phyloP scores from a whole-genome alignment of 1,140 invertebrate species.

The Hermetia illucens region DNA sequence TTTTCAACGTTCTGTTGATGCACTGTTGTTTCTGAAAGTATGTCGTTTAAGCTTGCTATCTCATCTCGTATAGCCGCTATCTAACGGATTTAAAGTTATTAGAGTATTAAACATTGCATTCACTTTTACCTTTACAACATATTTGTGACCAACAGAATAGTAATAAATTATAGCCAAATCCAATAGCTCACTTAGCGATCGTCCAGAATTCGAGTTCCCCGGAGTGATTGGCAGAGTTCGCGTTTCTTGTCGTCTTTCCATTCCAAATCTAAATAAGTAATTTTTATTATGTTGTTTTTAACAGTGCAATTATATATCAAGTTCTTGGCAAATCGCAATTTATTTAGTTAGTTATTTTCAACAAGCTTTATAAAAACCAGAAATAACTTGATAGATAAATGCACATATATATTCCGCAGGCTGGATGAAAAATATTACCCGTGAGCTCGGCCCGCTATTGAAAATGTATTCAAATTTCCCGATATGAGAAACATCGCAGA shows the following conservation, averaged over 20 bases:
- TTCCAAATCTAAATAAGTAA: too few species aligned
- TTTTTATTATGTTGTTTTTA: too few species aligned
- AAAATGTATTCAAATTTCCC: conserved; percentile 6
- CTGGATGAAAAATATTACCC: too few species aligned
- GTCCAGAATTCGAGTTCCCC: conserved; percentile 14
- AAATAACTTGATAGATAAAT: too few species aligned
- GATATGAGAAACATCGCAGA: conserved; percentile 8
- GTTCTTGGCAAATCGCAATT: too few species aligned
- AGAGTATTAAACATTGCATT: neutral
- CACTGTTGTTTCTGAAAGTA: conserved; percentile 24
- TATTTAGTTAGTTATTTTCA: too few species aligned
- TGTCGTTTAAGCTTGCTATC: conserved; percentile 26
- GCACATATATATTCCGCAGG: too few species aligned
- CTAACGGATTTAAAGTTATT: conserved; percentile 3
- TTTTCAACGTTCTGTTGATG: conserved; percentile 25
- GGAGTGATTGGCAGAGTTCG: too few species aligned
- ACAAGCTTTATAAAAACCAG: too few species aligned
- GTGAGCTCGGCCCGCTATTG: conserved; percentile 5
- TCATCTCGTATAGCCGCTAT: conserved; percentile 25
- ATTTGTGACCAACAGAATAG: conserved; percentile 28
- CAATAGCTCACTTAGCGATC: conserved; percentile 21
- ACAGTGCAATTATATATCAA: too few species aligned
- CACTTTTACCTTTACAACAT: conserved; percentile 23
- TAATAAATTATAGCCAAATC: conserved; percentile 26
- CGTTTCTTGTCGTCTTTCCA: too few species aligned